Conservation (phyloP, 2,113 vertebrate species). For the Trichechus manatus region DNA sequence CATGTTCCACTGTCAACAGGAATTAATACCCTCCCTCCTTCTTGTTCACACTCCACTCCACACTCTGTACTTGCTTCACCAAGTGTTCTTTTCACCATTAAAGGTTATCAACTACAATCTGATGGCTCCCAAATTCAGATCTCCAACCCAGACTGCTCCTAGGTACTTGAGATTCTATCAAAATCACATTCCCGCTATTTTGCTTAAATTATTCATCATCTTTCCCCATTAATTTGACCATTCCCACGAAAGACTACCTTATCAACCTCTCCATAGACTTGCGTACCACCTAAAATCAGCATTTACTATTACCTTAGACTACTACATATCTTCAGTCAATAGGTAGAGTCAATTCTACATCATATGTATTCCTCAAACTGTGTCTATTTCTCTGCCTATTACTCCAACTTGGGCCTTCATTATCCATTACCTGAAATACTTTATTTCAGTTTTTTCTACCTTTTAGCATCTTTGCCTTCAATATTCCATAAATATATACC, state of each 20-base stretch:
- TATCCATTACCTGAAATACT: not conserved
- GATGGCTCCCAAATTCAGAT: not conserved
- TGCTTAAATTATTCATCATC: not conserved
- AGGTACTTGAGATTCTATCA: not conserved
- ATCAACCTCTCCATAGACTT: not conserved
- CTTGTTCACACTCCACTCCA: not conserved
- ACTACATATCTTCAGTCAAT: not conserved
- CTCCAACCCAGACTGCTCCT: not conserved
- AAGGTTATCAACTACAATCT: not conserved
- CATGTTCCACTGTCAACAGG: constrained; percentile 93
- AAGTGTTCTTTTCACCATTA: not conserved
- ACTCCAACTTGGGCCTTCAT: not conserved
- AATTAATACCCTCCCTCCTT: constrained; percentile 86
- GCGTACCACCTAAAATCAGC: not conserved
- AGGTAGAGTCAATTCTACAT: not conserved
- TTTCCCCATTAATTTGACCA: not conserved
- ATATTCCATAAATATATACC: not conserved
- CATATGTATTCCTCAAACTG: not conserved
- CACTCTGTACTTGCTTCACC: not conserved
- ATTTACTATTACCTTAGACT: not conserved
- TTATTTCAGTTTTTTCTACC: not conserved
- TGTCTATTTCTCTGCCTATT: not conserved
- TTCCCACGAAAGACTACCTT: not conserved
- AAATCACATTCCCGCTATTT: not conserved
- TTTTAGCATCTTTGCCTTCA: not conserved